phyloP scores from a whole-genome alignment of 2,113 vertebrate genomes.

The Etheostoma spectabile region DNA sequence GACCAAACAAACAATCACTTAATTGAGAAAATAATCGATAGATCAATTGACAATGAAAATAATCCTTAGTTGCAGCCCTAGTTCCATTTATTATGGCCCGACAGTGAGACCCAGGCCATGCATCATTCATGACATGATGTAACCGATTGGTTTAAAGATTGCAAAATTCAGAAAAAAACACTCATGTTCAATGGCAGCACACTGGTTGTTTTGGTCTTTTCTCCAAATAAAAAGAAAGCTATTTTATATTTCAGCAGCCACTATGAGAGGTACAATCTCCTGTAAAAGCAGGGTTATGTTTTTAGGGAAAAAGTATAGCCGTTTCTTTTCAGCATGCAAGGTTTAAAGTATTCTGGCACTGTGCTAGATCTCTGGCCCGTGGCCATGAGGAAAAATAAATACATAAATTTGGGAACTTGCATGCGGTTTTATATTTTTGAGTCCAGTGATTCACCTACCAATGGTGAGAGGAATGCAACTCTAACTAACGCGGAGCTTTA shows the following conservation, averaged over 20 bases:
- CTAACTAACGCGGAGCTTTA: too few species aligned
- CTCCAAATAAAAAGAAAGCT: conserved; percentile 23
- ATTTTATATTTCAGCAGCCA: conserved; percentile 11
- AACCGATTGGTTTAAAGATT: conserved; percentile 52
- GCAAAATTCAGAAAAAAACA: neutral
- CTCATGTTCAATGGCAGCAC: conserved; percentile 14
- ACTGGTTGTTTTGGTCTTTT: conserved; percentile 6
- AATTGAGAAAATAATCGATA: too few species aligned
- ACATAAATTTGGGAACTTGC: too few species aligned
- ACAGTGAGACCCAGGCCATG: conserved; percentile 46
- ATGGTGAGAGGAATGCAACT: too few species aligned
- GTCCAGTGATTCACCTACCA: too few species aligned
- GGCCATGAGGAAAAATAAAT: too few species aligned
- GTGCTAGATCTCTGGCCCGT: too few species aligned
- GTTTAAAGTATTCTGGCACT: too few species aligned
- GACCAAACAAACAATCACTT: too few species aligned
- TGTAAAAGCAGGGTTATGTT: conserved; percentile 15
- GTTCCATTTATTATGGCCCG: conserved; percentile 18
- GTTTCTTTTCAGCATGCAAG: conserved; percentile 48
- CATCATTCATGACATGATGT: conserved; percentile 66
- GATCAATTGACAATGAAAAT: too few species aligned
- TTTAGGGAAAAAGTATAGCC: conserved; percentile 21
- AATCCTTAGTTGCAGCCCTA: too few species aligned
- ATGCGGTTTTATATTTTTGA: too few species aligned
- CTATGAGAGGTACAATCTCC: conserved; percentile 34